Evolutionary conservation across 2,888 invertebrate genomes (phyloP).

Genomic region (Dichetophora obliterata): DNA sequence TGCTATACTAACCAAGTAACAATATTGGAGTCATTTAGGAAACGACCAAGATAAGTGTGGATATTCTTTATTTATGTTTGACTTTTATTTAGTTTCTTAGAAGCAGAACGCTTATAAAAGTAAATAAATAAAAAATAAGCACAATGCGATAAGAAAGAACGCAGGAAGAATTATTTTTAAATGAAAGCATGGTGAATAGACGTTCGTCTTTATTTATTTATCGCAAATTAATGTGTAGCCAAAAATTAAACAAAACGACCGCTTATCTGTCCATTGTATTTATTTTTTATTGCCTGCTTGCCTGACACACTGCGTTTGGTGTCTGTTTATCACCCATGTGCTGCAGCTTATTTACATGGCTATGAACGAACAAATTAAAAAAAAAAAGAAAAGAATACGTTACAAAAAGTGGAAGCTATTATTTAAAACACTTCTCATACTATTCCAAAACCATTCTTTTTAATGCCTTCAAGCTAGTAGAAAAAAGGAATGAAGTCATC

Average conservation of each 20-base stretch:
- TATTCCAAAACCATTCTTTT: neutral
- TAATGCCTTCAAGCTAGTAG: neutral
- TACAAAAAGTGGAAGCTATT: neutral
- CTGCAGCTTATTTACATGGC: neutral
- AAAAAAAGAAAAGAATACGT: neutral
- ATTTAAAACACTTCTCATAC: too few species aligned
- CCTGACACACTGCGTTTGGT: neutral
- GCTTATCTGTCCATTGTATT: slow-evolving; percentile 1
- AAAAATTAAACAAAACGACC: neutral
- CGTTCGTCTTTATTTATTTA: neutral
- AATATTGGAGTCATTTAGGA: slow-evolving; percentile 23
- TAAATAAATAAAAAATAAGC: neutral
- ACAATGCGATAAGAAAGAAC: neutral
- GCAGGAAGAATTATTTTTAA: neutral
- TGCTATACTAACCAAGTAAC: neutral
- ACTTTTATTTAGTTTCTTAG: slow-evolving; percentile 1
- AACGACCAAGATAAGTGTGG: slow-evolving; percentile 24
- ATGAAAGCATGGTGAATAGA: neutral
- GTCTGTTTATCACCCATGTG: neutral
- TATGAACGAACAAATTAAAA: neutral
- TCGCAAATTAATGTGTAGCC: slow-evolving; percentile 2
- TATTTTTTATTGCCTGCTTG: neutral
- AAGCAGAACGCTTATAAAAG: neutral
- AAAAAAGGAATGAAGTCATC: slow-evolving; percentile 17
- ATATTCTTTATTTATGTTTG: neutral